These are phyloP conservation scores for Euura saliciscinereae DNA, from an alignment of 1,140 invertebrate genomes.

Conservation along the genomic window DNA sequence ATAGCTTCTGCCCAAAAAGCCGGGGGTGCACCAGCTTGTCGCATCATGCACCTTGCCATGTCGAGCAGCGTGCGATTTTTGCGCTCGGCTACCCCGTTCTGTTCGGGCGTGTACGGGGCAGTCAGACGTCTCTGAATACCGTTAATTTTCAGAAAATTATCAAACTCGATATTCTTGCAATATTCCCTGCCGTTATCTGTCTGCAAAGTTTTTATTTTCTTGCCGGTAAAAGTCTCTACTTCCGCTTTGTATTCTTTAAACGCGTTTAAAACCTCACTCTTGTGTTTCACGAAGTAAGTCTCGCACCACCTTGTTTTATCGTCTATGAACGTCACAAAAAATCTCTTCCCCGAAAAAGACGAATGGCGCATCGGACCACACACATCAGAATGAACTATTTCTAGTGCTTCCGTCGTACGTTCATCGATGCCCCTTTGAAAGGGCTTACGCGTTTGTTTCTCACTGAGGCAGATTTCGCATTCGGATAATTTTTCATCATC, in stretches of 20 bases:
- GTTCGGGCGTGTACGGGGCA: constrained; percentile 41
- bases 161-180: constrained; percentile 19
- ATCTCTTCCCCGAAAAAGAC: constrained; percentile 37
- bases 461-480: not conserved
- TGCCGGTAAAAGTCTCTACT: constrained; percentile 26
- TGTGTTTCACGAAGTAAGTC: constrained; percentile 37
- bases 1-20: constrained; percentile 48
- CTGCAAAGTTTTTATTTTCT: constrained; percentile 27
- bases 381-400: constrained; percentile 27
- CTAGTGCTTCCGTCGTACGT: constrained; percentile 15
- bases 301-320: constrained; percentile 28
- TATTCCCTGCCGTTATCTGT: constrained; percentile 35
- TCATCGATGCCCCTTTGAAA: constrained; percentile 6
- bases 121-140: constrained; percentile 34
- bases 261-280: constrained; percentile 24
- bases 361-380: constrained; percentile 25
- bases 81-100: constrained; percentile 47
- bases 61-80: constrained; percentile 45
- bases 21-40: constrained; percentile 10
- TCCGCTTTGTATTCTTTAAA: constrained; percentile 28
- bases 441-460: not conserved
- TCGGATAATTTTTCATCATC: constrained; percentile 16
- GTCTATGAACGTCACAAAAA: constrained; percentile 42
- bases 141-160: constrained; percentile 20
- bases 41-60: constrained; percentile 32